Conservation (phyloP, 1,140 invertebrate genomes). For the Drosophila pachea region DNA sequence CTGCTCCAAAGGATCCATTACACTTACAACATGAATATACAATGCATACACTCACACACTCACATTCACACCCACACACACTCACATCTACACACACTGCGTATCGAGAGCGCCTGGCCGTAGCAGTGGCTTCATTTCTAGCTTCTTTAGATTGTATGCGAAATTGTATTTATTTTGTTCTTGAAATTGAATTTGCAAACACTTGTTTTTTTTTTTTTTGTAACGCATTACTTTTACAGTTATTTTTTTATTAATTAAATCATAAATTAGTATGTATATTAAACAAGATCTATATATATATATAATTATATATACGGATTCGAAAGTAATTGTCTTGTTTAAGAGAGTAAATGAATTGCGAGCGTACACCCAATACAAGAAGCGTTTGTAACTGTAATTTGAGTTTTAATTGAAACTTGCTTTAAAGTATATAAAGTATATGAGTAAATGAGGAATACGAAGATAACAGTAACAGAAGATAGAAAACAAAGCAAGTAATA, state of each 20-base stretch:
- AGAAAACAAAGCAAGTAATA: slow-evolving; percentile 51
- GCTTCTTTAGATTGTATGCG: slow-evolving; percentile 33
- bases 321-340: slow-evolving; percentile 57
- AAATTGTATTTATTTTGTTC: slow-evolving; percentile 58
- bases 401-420: slow-evolving; percentile 46
- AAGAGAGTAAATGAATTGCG: slow-evolving; percentile 33
- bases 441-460: slow-evolving; percentile 3
- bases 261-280: slow-evolving; percentile 37
- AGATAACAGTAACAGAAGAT: slow-evolving; percentile 32
- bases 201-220: slow-evolving; percentile 57
- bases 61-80: slow-evolving; percentile 5
- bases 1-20: slow-evolving; percentile 2
- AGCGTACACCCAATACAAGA: slow-evolving; percentile 16
- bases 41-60: slow-evolving; percentile 1
- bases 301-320: slow-evolving; percentile 37
- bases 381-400: slow-evolving; percentile 37
- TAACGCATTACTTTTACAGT: slow-evolving; percentile 39
- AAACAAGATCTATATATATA: slow-evolving; percentile 13
- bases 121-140: slow-evolving; percentile 25
- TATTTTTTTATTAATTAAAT: slow-evolving; percentile 35
- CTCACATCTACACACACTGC: slow-evolving; percentile 1
- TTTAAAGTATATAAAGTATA: slow-evolving; percentile 40
- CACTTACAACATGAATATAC: slow-evolving; percentile 7
- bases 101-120: slow-evolving; percentile 24
- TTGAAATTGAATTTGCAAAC: slow-evolving; percentile 45